These are phyloP conservation scores for Seira sanloemensis DNA, from an alignment of 2,888 invertebrate genomes.

Conservation along the genomic window DNA sequence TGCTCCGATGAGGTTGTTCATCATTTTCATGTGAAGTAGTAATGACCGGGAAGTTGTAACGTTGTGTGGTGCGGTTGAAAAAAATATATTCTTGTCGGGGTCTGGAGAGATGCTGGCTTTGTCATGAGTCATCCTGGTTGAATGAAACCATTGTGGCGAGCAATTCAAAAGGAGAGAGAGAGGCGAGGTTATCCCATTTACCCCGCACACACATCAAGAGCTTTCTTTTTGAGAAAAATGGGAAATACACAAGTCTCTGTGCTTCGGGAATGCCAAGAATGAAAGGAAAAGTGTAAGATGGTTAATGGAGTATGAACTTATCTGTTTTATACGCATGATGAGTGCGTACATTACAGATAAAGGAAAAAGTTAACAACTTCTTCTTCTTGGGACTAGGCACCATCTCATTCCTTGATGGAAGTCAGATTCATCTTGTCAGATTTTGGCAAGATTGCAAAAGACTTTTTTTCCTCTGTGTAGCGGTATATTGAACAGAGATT, in stretches of 20 bases:
- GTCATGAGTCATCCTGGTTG: slow-evolving; percentile 52
- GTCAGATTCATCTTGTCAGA: slow-evolving; percentile 52
- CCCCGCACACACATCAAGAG: background rate
- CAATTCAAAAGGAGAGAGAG: slow-evolving; percentile 1
- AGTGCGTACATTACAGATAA: slow-evolving; percentile 29
- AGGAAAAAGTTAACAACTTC: slow-evolving; percentile 28
- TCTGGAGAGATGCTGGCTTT: slow-evolving; percentile 29
- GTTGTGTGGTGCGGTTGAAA: slow-evolving; percentile 31
- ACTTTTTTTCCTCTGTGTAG: background rate
- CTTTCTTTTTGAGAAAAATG: background rate
- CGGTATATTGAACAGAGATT: no score
- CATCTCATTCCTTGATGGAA: slow-evolving; percentile 41
- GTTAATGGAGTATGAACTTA: slow-evolving; percentile 5
- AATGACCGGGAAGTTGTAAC: slow-evolving; percentile 12
- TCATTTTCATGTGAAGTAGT: slow-evolving; percentile 9
- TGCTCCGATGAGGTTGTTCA: slow-evolving; percentile 4
- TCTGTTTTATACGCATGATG: slow-evolving; percentile 35
- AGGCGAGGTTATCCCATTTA: background rate
- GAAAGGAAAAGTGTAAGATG: slow-evolving; percentile 35
- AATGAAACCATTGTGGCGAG: slow-evolving; percentile 43
- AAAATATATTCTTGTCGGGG: no score
- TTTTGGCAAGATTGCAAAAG: slow-evolving; percentile 53
- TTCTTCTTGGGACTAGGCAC: slow-evolving; percentile 21
- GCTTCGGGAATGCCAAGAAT: slow-evolving; percentile 20
- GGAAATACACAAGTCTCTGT: background rate